phyloP scores from a whole-genome alignment of 2,888 invertebrate genomes.

The Cataglyphis rosenhaueri region DNA sequence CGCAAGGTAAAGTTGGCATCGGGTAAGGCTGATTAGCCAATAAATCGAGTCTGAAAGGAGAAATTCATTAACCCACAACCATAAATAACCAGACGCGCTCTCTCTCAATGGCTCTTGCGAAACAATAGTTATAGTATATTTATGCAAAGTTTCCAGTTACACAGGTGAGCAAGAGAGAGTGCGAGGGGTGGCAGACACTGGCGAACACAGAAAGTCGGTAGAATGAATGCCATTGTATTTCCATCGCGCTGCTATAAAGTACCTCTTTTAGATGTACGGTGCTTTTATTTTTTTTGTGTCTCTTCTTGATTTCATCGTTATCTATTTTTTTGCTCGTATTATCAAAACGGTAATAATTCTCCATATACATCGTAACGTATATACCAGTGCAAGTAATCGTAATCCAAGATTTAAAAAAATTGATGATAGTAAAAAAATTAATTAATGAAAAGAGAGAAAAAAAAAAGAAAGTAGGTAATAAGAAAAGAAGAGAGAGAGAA shows the following conservation, averaged over 20 bases:
- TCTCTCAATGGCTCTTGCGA: constrained; percentile 71
- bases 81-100: constrained; percentile 80
- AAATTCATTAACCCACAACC: constrained; percentile 83
- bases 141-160: constrained; percentile 82
- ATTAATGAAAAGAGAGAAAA: not conserved
- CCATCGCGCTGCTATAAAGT: constrained; percentile 79
- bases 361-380: constrained; percentile 6
- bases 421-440: not conserved
- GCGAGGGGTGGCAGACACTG: constrained; percentile 49
- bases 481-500: constrained; percentile 8
- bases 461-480: not conserved
- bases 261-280: constrained; percentile 67
- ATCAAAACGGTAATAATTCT: constrained; percentile 53
- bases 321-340: constrained; percentile 36
- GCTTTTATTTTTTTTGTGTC: constrained; percentile 31
- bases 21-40: constrained; percentile 75
- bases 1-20: constrained; percentile 58
- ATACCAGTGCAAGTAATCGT: not conserved
- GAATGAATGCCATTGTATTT: constrained; percentile 79
- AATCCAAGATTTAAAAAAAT: not conserved
- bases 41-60: constrained; percentile 80
- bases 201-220: constrained; percentile 56
- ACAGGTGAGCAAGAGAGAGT: constrained; percentile 66
- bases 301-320: constrained; percentile 19
- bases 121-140: constrained; percentile 84